These are phyloP conservation scores for Drosophila fulvimacula DNA, from an alignment of 2,888 invertebrate genomes.

Conservation along the genomic window DNA sequence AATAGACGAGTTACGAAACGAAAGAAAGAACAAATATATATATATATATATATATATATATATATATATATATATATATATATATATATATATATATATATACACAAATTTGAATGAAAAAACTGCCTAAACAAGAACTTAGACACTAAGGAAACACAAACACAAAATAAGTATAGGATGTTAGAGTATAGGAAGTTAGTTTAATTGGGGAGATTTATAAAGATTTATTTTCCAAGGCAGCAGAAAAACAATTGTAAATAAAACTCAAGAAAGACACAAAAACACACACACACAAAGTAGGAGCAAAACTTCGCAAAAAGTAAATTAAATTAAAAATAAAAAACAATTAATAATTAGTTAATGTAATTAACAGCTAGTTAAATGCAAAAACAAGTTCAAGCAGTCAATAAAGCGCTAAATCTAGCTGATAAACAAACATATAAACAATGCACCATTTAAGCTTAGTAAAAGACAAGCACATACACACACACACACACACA, in stretches of 20 bases:
- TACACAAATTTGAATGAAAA: slow-evolving; percentile 81
- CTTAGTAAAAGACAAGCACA: slow-evolving; percentile 41
- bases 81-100: slow-evolving; percentile 56
- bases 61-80: slow-evolving; percentile 49
- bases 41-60: slow-evolving; percentile 54
- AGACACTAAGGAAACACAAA: slow-evolving; percentile 64
- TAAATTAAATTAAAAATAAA: slow-evolving; percentile 23
- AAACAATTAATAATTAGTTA: slow-evolving; percentile 60
- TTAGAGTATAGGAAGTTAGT: slow-evolving; percentile 45
- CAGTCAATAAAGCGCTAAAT: slow-evolving; percentile 60
- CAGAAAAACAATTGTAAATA: slow-evolving; percentile 60
- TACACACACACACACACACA: slow-evolving; percentile 26
- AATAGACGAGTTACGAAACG: slow-evolving; percentile 47
- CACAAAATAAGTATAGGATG: slow-evolving; percentile 13
- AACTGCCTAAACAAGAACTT: slow-evolving; percentile 77
- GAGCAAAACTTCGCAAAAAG: slow-evolving; percentile 83
- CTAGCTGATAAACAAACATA: slow-evolving; percentile 33
- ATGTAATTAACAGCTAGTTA: slow-evolving; percentile 53
- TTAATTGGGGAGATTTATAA: slow-evolving; percentile 12
- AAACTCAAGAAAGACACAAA: slow-evolving; percentile 23
- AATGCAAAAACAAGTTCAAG: slow-evolving; percentile 65
- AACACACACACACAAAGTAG: slow-evolving; percentile 74
- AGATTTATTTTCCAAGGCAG: slow-evolving; percentile 44
- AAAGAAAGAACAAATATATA: slow-evolving; percentile 26
- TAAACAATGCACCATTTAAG: slow-evolving; percentile 52